A percentile compares a stretch with the other conserved stretches of the same genome.
These are phyloP conservation scores for Rhinogobio ventralis DNA, from an alignment of 2,797 vertebrate species.

Conservation along the genomic window DNA sequence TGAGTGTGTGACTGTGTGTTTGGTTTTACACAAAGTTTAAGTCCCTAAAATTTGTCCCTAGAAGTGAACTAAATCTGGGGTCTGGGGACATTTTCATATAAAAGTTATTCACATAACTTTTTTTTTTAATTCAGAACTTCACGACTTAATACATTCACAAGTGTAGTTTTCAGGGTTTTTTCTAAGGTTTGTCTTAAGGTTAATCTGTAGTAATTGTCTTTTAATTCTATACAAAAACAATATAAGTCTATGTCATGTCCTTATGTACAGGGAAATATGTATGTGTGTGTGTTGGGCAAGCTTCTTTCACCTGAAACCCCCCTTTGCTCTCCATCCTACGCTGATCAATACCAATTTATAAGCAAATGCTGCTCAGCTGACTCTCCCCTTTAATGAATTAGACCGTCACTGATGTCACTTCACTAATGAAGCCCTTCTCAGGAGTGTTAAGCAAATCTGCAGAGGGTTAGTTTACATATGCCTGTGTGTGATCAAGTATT, in stretches of 20 bases:
- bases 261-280: conserved; percentile 4
- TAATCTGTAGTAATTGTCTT: neutral
- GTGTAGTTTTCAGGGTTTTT: neutral
- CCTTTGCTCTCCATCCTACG: conserved; percentile 51
- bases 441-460: conserved; percentile 80
- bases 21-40: neutral
- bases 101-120: neutral
- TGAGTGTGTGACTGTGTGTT: neutral
- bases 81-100: neutral
- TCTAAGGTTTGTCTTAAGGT: neutral
- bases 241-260: conserved; percentile 9
- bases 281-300: conserved; percentile 65
- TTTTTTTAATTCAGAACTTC: neutral
- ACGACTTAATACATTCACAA: neutral
- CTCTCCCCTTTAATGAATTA: conserved; percentile 85
- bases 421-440: conserved; percentile 81
- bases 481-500: conserved; percentile 26
- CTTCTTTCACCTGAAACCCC: conserved; percentile 75
- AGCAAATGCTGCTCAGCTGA: conserved; percentile 83
- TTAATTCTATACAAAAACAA: neutral
- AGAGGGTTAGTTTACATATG: conserved; percentile 27
- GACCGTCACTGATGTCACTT: conserved; percentile 75
- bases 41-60: neutral
- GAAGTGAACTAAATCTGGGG: neutral
- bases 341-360: conserved; percentile 88